Conservation (phyloP, 64 coral and sea anemone species). For the Acropora yongei region DNA sequence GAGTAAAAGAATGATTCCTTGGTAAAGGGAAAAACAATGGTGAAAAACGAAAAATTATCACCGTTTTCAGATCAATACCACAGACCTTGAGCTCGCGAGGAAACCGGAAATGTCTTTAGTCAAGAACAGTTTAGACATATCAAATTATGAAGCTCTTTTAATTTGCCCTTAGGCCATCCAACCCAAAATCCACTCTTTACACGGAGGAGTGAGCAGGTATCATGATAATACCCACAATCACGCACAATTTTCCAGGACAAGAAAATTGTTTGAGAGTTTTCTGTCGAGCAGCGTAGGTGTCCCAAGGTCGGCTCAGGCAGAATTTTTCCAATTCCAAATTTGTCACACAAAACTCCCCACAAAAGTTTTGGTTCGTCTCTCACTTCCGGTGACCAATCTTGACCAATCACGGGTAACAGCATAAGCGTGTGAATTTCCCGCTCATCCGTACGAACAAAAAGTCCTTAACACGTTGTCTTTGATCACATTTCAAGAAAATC, state of each 20-base stretch:
- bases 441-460: background rate
- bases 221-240: background rate
- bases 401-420: background rate
- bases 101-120: background rate
- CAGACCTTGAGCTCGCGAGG: background rate
- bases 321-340: too few relatives aligned
- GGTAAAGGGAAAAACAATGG: background rate
- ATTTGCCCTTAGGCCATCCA: background rate
- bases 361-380: background rate
- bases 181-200: background rate
- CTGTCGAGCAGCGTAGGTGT: too few relatives aligned
- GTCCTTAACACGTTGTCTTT: background rate
- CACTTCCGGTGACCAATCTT: constrained; percentile 21
- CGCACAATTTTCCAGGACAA: background rate
- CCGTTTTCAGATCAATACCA: background rate
- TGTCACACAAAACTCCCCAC: too few relatives aligned
- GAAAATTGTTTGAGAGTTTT: background rate
- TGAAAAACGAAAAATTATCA: background rate
- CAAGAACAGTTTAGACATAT: background rate
- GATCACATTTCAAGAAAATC: background rate
- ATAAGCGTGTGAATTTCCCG: constrained; percentile 14
- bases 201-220: background rate
- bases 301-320: too few relatives aligned
- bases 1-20: too few relatives aligned
- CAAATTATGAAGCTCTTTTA: background rate